phyloP scores from a whole-genome alignment of 2,797 vertebrate genomes.

The Hoplostethus atlanticus region DNA sequence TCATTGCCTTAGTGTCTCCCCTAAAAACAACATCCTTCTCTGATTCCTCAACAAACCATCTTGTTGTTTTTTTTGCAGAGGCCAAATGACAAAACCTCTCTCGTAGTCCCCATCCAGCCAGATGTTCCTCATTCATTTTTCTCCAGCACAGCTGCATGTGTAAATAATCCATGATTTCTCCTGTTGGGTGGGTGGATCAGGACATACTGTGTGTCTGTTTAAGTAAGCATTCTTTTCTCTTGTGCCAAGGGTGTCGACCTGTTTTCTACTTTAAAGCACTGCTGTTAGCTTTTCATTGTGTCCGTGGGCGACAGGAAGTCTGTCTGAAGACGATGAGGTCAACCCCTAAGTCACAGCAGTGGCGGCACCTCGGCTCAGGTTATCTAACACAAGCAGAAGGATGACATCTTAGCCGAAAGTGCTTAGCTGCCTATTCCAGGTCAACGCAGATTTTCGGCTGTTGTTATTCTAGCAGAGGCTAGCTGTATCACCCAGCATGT shows the following conservation, averaged over 20 bases:
- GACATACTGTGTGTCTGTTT: constrained; percentile 68
- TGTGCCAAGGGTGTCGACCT: constrained; percentile 35
- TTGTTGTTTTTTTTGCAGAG: constrained; percentile 61
- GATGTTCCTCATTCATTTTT: constrained; percentile 87
- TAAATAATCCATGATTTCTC: constrained; percentile 87
- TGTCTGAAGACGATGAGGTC: constrained; percentile 69
- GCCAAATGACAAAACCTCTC: constrained; percentile 57
- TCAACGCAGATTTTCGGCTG: constrained; percentile 54
- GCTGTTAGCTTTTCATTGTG: constrained; percentile 29
- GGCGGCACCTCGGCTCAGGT: constrained; percentile 35
- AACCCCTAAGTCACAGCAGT: constrained; percentile 47
- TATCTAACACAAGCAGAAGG: constrained; percentile 58
- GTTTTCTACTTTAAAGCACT: constrained; percentile 52
- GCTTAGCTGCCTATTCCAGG: constrained; percentile 60
- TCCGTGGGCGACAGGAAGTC: constrained; percentile 58
- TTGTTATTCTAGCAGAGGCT: constrained; percentile 32
- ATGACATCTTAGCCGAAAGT: constrained; percentile 57
- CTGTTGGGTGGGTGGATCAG: constrained; percentile 69
- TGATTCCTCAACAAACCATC: constrained; percentile 56
- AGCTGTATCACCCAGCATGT: constrained; percentile 47
- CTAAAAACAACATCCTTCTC: constrained; percentile 61
- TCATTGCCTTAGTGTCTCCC: constrained; percentile 39
- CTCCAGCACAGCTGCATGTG: constrained; percentile 81
- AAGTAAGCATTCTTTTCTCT: constrained; percentile 60
- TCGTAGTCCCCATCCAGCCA: constrained; percentile 68